Evolutionary conservation across 2,888 invertebrate species (phyloP).

Genomic region (Metacarcinus magister): DNA sequence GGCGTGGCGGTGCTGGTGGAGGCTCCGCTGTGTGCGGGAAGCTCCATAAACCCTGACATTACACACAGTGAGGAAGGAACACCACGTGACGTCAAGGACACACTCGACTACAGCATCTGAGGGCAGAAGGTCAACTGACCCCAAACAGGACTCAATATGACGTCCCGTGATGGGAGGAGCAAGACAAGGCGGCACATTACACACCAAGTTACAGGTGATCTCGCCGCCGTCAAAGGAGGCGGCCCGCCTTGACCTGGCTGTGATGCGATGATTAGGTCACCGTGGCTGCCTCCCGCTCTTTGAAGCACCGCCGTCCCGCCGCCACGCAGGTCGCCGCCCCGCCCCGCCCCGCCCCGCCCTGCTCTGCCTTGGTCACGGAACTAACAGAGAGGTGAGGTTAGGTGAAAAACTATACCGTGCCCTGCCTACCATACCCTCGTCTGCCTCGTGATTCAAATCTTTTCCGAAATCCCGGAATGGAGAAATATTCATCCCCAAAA

Average conservation of each 20-base stretch:
- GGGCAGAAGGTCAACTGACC: background rate
- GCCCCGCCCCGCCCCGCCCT: background rate
- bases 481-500: conserved; percentile 43
- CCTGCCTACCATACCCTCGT: background rate
- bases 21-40: background rate
- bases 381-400: background rate
- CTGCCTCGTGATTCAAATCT: conserved; percentile 15
- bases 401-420: background rate
- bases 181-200: background rate
- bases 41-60: background rate
- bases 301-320: background rate
- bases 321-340: background rate
- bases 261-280: conserved; percentile 18
- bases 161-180: background rate
- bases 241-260: background rate
- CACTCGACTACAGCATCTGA: background rate
- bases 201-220: background rate
- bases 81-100: background rate
- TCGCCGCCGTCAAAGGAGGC: background rate
- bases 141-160: background rate
- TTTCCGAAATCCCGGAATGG: background rate
- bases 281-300: background rate
- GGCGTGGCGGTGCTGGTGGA: background rate
- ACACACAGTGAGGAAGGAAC: background rate
- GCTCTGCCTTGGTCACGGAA: background rate